phyloP scores from a whole-genome alignment of 2,888 invertebrate genomes.

The Ditula angustiorana region DNA sequence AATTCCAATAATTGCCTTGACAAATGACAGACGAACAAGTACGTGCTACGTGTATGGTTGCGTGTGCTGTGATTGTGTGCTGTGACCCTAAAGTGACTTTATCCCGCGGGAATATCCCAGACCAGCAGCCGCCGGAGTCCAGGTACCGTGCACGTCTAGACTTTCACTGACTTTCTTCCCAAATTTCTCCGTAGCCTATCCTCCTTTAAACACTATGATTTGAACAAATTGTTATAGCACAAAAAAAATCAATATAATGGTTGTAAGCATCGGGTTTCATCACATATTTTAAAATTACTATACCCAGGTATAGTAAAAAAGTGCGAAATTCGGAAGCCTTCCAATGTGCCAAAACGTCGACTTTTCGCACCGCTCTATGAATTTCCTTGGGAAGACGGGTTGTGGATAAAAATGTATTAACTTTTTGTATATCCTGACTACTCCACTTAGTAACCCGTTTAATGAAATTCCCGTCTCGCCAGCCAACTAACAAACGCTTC shows the following conservation, averaged over 20 bases:
- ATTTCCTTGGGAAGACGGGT: constrained; percentile 42
- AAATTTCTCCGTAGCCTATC: too few species aligned
- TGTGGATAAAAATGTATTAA: constrained; percentile 26
- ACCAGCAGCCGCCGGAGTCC: too few species aligned
- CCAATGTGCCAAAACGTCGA: constrained; percentile 41
- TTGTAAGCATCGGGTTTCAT: background rate
- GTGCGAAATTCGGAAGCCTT: constrained; percentile 41
- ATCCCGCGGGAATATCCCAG: too few species aligned
- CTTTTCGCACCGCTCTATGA: constrained; percentile 41
- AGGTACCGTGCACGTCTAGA: too few species aligned
- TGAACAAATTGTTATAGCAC: constrained; percentile 15
- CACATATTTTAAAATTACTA: constrained; percentile 7
- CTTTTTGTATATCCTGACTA: constrained; percentile 33
- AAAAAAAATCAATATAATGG: constrained; percentile 9
- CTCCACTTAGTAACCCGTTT: constrained; percentile 43
- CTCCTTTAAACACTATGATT: too few species aligned
- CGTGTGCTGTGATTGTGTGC: too few species aligned
- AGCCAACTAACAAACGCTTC: constrained; percentile 45
- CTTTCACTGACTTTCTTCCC: too few species aligned
- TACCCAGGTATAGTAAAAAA: constrained; percentile 40
- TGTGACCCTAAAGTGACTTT: too few species aligned
- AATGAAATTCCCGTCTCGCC: constrained; percentile 46
- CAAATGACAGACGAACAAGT: too few species aligned
- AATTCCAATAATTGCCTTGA: too few species aligned
- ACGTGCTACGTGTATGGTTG: too few species aligned